phyloP scores from a whole-genome alignment of 92 coral and sea anemone species.

The Bergia puertoricense region DNA sequence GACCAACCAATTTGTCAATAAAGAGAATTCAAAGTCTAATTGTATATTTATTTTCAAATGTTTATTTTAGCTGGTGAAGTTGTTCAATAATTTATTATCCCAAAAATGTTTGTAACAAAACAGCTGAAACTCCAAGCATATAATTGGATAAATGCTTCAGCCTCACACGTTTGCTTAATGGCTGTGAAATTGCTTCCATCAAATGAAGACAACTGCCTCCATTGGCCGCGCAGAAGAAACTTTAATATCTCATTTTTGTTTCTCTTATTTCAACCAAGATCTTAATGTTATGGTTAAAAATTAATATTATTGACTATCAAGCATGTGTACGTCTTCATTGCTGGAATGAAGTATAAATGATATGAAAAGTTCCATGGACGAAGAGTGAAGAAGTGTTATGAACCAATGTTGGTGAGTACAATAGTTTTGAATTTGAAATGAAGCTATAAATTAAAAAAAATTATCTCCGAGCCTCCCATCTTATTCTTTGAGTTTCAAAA shows the following conservation, averaged over 20 bases:
- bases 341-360: background rate
- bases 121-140: slow-evolving; percentile 22
- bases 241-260: background rate
- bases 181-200: slow-evolving; percentile 4
- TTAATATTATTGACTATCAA: slow-evolving; percentile 14
- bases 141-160: slow-evolving; percentile 6
- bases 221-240: slow-evolving; percentile 24
- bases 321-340: background rate
- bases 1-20: background rate
- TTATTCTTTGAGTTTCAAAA: background rate
- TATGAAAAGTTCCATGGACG: background rate
- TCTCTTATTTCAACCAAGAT: slow-evolving; percentile 6
- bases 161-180: slow-evolving; percentile 1
- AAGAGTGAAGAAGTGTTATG: background rate
- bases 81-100: slow-evolving; percentile 7
- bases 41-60: slow-evolving; percentile 2
- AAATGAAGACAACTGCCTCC: background rate
- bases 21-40: background rate
- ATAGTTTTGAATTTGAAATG: background rate
- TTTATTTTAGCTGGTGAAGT: slow-evolving; percentile 8
- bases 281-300: slow-evolving; percentile 30
- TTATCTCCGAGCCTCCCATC: background rate
- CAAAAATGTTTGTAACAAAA: slow-evolving; percentile 3
- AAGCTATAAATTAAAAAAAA: background rate
- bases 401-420: slow-evolving; percentile 19